These are phyloP conservation scores for Anarhynchus alexandrinus DNA, from an alignment of 2,113 vertebrate species.

Conservation along the genomic window DNA sequence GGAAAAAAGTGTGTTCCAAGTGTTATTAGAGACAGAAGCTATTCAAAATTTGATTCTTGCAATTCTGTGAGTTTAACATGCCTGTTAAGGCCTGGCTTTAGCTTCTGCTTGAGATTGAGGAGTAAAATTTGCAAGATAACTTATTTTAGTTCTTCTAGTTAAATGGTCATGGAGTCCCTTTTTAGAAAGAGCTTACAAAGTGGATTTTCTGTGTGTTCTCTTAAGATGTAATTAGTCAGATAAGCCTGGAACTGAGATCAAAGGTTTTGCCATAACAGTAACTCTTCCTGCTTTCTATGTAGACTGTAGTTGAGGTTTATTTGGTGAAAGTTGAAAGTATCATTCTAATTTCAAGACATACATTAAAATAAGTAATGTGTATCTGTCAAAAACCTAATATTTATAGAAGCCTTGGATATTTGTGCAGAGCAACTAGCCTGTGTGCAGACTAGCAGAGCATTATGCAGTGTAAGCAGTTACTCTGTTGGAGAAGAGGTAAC, in stretches of 20 bases:
- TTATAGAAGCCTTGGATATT: not conserved
- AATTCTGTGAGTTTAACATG: rapidly evolving
- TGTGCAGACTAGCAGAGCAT: not conserved
- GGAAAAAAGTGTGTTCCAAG: rapidly evolving
- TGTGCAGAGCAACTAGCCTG: not conserved
- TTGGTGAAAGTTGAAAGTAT: not conserved
- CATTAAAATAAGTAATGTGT: not conserved
- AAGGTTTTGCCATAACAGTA: not conserved
- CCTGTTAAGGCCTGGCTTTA: not conserved
- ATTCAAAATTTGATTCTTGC: not conserved
- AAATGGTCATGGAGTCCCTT: not conserved
- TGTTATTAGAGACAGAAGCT: not conserved
- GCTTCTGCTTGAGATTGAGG: not conserved
- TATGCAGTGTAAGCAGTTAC: not conserved
- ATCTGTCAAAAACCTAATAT: not conserved
- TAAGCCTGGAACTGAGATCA: not conserved
- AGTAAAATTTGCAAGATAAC: too few relatives aligned
- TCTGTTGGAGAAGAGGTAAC: not conserved
- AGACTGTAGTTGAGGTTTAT: not conserved
- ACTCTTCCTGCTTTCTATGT: not conserved
- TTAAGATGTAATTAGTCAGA: not conserved
- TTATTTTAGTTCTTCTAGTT: not conserved
- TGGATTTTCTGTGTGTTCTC: not conserved
- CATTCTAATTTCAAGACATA: not conserved
- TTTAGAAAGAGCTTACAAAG: not conserved